phyloP scores from a whole-genome alignment of 2,797 vertebrate species.

The Bucorvus abyssinicus region DNA sequence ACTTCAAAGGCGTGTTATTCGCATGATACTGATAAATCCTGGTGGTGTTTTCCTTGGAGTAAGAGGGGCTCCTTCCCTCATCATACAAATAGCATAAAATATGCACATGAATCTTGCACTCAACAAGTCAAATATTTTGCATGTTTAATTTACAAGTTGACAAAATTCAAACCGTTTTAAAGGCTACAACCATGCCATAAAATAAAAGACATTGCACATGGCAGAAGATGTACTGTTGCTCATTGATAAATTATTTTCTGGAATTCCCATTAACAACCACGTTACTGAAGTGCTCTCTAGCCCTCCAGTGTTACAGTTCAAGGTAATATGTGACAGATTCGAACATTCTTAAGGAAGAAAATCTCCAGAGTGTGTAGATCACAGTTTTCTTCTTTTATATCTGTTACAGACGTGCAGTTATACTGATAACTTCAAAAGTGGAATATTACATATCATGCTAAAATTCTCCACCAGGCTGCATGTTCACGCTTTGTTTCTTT shows the following conservation, averaged over 20 bases:
- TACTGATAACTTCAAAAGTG: constrained; percentile 55
- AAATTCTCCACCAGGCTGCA: constrained; percentile 55
- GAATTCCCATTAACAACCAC: constrained; percentile 53
- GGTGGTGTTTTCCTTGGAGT: background rate
- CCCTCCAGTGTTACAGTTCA: constrained; percentile 60
- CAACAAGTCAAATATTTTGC: constrained; percentile 36
- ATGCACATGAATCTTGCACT: background rate
- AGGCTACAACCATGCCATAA: background rate
- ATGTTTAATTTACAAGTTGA: constrained; percentile 8
- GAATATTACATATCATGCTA: constrained; percentile 42
- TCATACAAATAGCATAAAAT: constrained; percentile 10
- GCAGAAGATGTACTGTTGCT: constrained; percentile 28
- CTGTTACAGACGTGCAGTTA: constrained; percentile 57
- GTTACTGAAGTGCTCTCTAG: constrained; percentile 56
- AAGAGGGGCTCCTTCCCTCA: background rate
- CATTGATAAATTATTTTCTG: constrained; percentile 65
- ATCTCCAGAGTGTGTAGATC: constrained; percentile 47
- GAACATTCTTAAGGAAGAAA: constrained; percentile 60
- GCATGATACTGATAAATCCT: background rate
- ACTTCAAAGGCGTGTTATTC: background rate
- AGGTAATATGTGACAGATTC: constrained; percentile 62
- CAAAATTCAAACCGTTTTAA: constrained; percentile 26
- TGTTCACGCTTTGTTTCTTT: constrained; percentile 51
- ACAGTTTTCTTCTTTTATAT: constrained; percentile 42
- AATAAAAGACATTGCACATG: constrained; percentile 3